Percentiles rank a stretch among this genome's conserved stretches.
phyloP scores from a whole-genome alignment of 2,888 invertebrate species.

The Conchocele bisecta region DNA sequence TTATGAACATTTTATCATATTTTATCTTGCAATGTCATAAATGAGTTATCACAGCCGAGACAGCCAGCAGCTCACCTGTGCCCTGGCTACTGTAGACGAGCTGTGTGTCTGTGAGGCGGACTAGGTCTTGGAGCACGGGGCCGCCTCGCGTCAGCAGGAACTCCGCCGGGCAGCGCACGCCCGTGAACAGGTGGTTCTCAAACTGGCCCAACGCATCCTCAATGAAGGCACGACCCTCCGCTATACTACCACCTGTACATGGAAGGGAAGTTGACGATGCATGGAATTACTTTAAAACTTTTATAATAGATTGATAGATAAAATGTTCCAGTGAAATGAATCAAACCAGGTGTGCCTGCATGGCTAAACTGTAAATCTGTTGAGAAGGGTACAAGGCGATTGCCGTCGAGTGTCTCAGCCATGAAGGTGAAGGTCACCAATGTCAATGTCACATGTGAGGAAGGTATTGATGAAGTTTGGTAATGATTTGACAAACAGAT shows the following conservation, averaged over 20 bases:
- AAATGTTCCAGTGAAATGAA: constrained; percentile 40
- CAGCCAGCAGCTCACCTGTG: constrained; percentile 69
- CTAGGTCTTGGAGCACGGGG: constrained; percentile 71
- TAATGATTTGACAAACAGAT: too few relatives aligned
- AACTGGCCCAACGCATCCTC: constrained; percentile 86
- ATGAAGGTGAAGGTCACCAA: too few relatives aligned
- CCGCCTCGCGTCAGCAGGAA: constrained; percentile 77
- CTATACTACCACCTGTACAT: constrained; percentile 68
- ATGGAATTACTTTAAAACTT: neutral
- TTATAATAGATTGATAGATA: constrained; percentile 20
- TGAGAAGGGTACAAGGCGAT: too few relatives aligned
- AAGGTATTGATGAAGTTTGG: too few relatives aligned
- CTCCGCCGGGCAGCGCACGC: constrained; percentile 87
- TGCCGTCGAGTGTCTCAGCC: too few relatives aligned
- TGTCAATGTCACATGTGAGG: too few relatives aligned
- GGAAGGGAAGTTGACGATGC: neutral
- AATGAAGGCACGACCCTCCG: constrained; percentile 84
- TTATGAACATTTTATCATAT: too few relatives aligned
- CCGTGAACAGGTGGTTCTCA: constrained; percentile 88
- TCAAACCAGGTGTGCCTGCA: neutral
- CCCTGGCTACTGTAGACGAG: constrained; percentile 63
- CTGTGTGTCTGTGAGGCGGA: constrained; percentile 61
- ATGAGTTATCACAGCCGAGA: too few relatives aligned
- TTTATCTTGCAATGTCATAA: too few relatives aligned
- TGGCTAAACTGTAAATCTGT: too few relatives aligned